Base-by-base conservation (phyloP, 2,888 invertebrate species). In the Caradrina kadenii region DNA sequence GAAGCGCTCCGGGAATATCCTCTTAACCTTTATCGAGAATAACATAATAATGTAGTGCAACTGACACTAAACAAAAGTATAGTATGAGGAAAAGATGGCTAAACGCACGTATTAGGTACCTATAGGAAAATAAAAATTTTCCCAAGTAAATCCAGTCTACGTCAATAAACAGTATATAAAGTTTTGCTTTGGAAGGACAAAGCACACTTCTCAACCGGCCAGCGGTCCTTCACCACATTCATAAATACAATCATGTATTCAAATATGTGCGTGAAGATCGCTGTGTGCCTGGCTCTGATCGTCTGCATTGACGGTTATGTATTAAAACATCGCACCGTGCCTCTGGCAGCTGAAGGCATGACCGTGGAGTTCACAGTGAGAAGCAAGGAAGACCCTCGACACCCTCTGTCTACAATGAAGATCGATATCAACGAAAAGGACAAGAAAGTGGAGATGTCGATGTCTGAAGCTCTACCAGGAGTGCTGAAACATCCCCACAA, bases 361-460 rank as follows among this genome's bases (percentile, higher is more conserved):
- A 76, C 73, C 15, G 53, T 87, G 62, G 83, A 87, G n/a, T 73
- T 85, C 19, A 60, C 72, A 8, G 77, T 87, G 42, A 82, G 79
- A 21, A 75, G 71, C 13, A 78, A 84, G 15, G 66, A 63, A 1
- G 73, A 63, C 21, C 21, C 64, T 0, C 53, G 58, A 17, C 63
- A 59, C 13, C 72, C 76, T 10, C 22, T 80, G 19, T 61, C 75
- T n/a, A 69, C 76, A 19, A 59, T 76, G 73, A 83, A 73, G 45
- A 68, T 86, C 6, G 76, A 83, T 1, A 69, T 78, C 65, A 55
- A 79, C 54, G 67, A 71, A 22, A 56, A 62, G n/a, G 55, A 72
- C 39, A 72, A 79, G 58, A 73, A 58, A 49, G 71, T 75, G 35
- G 65, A 52, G 67, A 53, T 71, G 19, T 56, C 72, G 11, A 54